phyloP scores from a whole-genome alignment of 2,888 invertebrate genomes.

The Parelbella ahira region DNA sequence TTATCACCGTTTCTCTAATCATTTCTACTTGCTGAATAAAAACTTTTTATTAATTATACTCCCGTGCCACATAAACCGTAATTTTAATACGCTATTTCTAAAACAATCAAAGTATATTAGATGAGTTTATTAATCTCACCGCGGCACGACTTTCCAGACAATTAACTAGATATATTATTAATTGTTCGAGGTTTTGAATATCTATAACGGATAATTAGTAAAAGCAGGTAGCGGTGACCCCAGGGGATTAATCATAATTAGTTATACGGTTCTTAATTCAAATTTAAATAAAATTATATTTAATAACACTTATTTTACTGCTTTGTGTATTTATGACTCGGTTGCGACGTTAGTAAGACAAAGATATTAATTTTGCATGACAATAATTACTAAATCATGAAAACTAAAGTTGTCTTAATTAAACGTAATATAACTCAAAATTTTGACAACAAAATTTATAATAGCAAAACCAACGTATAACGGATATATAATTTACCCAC shows the following conservation, averaged over 20 bases:
- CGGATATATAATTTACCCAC: slow-evolving; percentile 22
- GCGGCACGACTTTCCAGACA: no score
- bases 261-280: slow-evolving; percentile 6
- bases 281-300: slow-evolving; percentile 14
- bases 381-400: slow-evolving; percentile 14
- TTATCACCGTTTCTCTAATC: no score
- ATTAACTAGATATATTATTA: no score
- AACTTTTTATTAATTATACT: no score
- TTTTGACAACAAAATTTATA: slow-evolving; percentile 16
- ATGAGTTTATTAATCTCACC: no score
- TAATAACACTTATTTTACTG: slow-evolving; percentile 10
- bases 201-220: background rate
- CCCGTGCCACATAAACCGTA: no score
- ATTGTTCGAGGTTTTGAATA: no score
- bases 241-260: slow-evolving; percentile 4
- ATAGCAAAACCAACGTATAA: slow-evolving; percentile 9
- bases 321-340: slow-evolving; percentile 9
- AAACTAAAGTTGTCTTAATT: slow-evolving; percentile 15
- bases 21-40: no score
- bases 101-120: no score
- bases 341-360: slow-evolving; percentile 8
- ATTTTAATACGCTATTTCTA: no score
- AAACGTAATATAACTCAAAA: slow-evolving; percentile 18
- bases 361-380: slow-evolving; percentile 17
- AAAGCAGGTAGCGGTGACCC: background rate